A percentile compares a stretch with the other conserved stretches of the same genome.
These are phyloP conservation scores for Stichodactyla mertensii DNA, from an alignment of 64 coral and sea anemone genomes.

Conservation along the genomic window DNA sequence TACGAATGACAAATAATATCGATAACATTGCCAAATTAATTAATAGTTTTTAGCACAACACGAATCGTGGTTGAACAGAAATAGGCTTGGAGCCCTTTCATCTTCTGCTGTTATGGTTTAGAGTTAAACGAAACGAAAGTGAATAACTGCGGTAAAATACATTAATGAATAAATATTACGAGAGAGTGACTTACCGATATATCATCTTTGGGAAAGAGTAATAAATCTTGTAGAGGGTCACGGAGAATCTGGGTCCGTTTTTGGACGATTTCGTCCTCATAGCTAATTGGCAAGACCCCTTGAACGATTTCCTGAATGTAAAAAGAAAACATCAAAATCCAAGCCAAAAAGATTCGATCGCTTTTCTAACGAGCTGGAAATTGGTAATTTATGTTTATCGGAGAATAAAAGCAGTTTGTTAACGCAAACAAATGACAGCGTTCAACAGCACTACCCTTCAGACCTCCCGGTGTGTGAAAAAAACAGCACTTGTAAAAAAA, in stretches of 20 bases:
- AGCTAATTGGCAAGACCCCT: conserved; percentile 85
- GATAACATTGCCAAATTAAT: neutral
- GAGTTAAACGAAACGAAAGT: neutral
- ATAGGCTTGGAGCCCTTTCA: neutral
- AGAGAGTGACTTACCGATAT: conserved; percentile 55
- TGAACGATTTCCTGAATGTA: conserved; percentile 69
- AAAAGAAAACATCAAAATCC: conserved; percentile 15
- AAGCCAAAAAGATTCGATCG: neutral
- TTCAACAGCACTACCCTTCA: too few species aligned
- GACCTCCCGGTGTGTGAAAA: too few species aligned
- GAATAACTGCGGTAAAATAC: neutral
- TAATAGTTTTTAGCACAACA: neutral
- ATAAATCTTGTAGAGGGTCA: conserved; percentile 69
- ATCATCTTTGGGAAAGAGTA: conserved; percentile 80
- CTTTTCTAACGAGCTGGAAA: neutral
- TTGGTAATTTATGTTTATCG: neutral
- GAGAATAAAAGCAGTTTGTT: neutral
- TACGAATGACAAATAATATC: neutral
- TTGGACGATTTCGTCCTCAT: conserved; percentile 91
- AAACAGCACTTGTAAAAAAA: neutral
- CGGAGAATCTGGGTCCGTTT: conserved; percentile 88
- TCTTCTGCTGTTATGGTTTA: neutral
- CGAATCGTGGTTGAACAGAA: neutral
- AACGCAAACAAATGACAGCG: neutral
- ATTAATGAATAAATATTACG: neutral